These are phyloP conservation scores for Xiphophorus maculatus DNA, from an alignment of 2,113 vertebrate species.

Conservation along the genomic window DNA sequence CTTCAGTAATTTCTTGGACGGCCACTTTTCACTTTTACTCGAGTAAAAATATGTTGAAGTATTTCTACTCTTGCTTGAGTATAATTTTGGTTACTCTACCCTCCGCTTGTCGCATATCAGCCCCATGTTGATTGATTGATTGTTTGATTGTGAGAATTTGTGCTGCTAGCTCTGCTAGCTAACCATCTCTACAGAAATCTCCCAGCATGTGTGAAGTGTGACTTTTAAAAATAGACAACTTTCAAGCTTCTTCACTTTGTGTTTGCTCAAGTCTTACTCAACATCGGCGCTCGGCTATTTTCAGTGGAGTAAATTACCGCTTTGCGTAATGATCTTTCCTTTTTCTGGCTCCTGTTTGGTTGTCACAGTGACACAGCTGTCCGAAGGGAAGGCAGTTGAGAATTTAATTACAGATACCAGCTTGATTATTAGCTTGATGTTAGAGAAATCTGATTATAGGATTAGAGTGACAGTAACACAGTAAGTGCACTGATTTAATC, in stretches of 20 bases:
- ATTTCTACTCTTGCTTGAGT: too few species aligned
- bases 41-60: too few species aligned
- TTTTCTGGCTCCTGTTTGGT: background rate
- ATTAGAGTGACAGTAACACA: constrained; percentile 36
- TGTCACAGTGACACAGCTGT: constrained; percentile 6
- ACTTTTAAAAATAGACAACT: background rate
- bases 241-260: background rate
- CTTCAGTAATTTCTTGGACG: too few species aligned
- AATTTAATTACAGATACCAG: constrained; percentile 21
- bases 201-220: background rate
- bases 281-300: background rate
- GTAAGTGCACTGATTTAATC: constrained; percentile 43
- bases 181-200: background rate
- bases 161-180: background rate
- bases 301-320: background rate
- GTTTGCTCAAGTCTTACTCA: background rate
- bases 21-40: too few species aligned
- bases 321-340: background rate
- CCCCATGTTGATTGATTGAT: background rate
- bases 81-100: too few species aligned
- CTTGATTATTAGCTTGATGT: constrained; percentile 8
- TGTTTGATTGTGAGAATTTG: background rate
- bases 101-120: background rate
- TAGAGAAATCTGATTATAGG: constrained; percentile 48
- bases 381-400: background rate